phyloP scores from a whole-genome alignment of 2,888 invertebrate genomes.

The Dryomyza anilis region DNA sequence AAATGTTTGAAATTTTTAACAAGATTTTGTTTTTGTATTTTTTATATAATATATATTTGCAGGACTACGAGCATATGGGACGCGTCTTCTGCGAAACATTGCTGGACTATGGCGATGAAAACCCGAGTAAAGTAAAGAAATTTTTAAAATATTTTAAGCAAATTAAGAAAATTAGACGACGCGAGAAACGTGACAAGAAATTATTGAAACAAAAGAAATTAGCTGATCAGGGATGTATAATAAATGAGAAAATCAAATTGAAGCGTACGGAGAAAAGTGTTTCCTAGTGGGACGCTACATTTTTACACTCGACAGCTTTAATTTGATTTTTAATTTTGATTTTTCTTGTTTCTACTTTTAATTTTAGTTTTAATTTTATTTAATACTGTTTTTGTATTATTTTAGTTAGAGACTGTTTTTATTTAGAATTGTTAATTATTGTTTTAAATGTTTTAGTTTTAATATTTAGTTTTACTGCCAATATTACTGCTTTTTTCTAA shows the following conservation, averaged over 20 bases:
- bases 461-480: background rate
- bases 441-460: background rate
- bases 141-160: slow-evolving; percentile 55
- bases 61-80: slow-evolving; percentile 82
- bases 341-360: background rate
- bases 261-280: slow-evolving; percentile 57
- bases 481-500: background rate
- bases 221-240: slow-evolving; percentile 61
- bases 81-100: slow-evolving; percentile 91
- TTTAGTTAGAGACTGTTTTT: background rate
- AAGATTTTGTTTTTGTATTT: too few species aligned
- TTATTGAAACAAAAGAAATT: slow-evolving; percentile 61
- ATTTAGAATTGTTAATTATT: background rate
- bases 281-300: too few species aligned
- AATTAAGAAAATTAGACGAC: slow-evolving; percentile 60
- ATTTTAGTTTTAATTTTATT: background rate
- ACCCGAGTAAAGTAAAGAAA: slow-evolving; percentile 75
- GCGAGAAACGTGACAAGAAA: slow-evolving; percentile 60
- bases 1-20: too few species aligned
- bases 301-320: slow-evolving; percentile 1
- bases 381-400: background rate
- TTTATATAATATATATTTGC: slow-evolving; percentile 38
- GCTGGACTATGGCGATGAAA: slow-evolving; percentile 87
- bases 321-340: slow-evolving; percentile 12
- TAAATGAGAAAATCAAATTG: slow-evolving; percentile 55